These are phyloP conservation scores for Heliconius melpomene DNA, from an alignment of 1,140 invertebrate species.

Conservation along the genomic window DNA sequence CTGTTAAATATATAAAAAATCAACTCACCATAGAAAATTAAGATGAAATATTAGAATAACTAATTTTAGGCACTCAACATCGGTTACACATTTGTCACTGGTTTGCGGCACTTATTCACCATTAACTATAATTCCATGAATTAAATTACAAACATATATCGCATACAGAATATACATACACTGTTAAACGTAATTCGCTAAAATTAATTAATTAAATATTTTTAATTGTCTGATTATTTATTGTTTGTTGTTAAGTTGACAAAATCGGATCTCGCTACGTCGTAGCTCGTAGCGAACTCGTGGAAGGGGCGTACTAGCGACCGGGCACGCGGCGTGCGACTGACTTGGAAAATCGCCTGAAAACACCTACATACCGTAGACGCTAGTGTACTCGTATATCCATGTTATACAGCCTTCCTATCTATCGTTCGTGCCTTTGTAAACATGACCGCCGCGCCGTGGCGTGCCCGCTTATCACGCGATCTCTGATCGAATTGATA, in stretches of 20 bases:
- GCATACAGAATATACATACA: neutral
- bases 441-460: constrained; percentile 43
- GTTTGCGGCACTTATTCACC: constrained; percentile 16
- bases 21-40: neutral
- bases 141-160: neutral
- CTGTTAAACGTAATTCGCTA: neutral
- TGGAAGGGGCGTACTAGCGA: constrained; percentile 41
- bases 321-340: constrained; percentile 52
- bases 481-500: constrained; percentile 34
- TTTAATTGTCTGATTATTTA: neutral
- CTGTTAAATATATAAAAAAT: neutral
- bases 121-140: constrained; percentile 15
- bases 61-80: constrained; percentile 2
- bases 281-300: constrained; percentile 56
- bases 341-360: constrained; percentile 53
- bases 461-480: constrained; percentile 40
- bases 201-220: neutral
- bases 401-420: constrained; percentile 32
- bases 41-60: constrained; percentile 16
- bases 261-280: constrained; percentile 49
- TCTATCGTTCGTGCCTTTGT: constrained; percentile 42
- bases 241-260: constrained; percentile 18
- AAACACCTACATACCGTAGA: constrained; percentile 49
- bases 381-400: constrained; percentile 27
- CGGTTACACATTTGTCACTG: constrained; percentile 20